A percentile compares a stretch with the other conserved stretches of the same genome.
These are phyloP conservation scores for Tenualosa ilisha DNA, from an alignment of 2,797 vertebrate genomes.

Conservation along the genomic window DNA sequence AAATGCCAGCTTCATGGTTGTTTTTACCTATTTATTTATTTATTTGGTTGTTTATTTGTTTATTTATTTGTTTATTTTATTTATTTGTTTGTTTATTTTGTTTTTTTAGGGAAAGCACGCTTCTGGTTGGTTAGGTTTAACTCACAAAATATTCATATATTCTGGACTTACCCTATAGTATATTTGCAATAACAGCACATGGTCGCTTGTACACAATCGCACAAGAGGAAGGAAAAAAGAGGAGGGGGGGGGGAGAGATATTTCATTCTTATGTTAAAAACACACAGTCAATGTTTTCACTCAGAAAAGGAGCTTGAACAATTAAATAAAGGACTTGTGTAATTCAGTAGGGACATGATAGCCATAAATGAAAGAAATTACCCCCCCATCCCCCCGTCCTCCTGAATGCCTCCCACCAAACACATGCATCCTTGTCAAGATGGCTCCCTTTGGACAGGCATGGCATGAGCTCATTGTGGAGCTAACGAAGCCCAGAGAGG, in stretches of 20 bases:
- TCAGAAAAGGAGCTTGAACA: background rate
- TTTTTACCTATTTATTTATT: no score
- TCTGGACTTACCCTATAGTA: background rate
- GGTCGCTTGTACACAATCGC: no score
- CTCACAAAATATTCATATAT: background rate
- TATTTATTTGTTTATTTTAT: no score
- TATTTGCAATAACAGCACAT: background rate
- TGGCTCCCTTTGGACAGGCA: slow-evolving; percentile 41
- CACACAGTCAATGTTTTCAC: background rate
- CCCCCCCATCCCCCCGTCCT: slow-evolving; percentile 5
- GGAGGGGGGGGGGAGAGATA: background rate
- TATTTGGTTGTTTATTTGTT: no score
- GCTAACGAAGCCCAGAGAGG: slow-evolving; percentile 58
- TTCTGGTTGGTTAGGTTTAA: background rate
- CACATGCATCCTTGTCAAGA: slow-evolving; percentile 5
- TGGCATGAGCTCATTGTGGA: slow-evolving; percentile 40
- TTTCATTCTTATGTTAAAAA: background rate
- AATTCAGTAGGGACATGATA: slow-evolving; percentile 9
- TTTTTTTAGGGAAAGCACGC: background rate
- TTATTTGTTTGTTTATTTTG: no score
- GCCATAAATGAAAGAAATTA: slow-evolving; percentile 43
- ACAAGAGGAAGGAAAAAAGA: background rate
- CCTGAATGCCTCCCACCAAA: background rate
- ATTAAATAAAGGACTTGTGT: background rate
- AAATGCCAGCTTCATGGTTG: background rate